Evolutionary conservation across 2,888 invertebrate species (phyloP), one percentile per base, ranked within the genome.

Genomic region (Lithophane leautieri): DNA sequence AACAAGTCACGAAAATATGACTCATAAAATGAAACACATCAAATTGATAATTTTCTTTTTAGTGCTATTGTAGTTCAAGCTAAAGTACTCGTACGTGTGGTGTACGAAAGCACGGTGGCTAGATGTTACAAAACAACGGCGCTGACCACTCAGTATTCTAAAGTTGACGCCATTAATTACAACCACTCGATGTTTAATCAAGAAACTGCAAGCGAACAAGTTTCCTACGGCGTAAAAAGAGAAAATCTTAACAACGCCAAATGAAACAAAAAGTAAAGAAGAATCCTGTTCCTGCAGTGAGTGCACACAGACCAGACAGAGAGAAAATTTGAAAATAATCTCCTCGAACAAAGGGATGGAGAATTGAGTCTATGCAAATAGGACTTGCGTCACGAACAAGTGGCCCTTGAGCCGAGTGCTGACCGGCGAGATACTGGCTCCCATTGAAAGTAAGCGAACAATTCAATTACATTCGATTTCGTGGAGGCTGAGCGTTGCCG

Each of bases 391-490:
- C 87, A 86, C 84, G 83, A 76, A 68, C 83, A 84, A 84, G 72
- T 82, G 78, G 78, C 82, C 84, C 74, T 86, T 79, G 82, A 85
- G 70, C 71, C 66, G 70, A 84, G 81, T 79, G 79, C 85, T 86
- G 89, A 88, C 87, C 89, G 83, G 81, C 74, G 79, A 73, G 84
- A 88, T 84, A 87, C 83, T 79, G 75, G 76, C 76, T 71, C 74
- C 83, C 81, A 87, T 89, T 86, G 86, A 87, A 88, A 85, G 70
- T 71, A 79, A 89, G 80, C 81, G 88, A 86, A 88, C 88, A 85
- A 89, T 92, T 91, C 89, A 90, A 90, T 90, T 90, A 89, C 81
- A 85, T 86, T 86, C 84, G 84, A 88, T 89, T 89, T 85, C 77
- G 85, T 73, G 65, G 70, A 77, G 81, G 79, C 76, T 74, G 78